A percentile compares a stretch with the other conserved stretches of the same genome.
Evolutionary conservation across 2,113 vertebrate genomes (phyloP).

Genomic region (Anolis carolinensis): DNA sequence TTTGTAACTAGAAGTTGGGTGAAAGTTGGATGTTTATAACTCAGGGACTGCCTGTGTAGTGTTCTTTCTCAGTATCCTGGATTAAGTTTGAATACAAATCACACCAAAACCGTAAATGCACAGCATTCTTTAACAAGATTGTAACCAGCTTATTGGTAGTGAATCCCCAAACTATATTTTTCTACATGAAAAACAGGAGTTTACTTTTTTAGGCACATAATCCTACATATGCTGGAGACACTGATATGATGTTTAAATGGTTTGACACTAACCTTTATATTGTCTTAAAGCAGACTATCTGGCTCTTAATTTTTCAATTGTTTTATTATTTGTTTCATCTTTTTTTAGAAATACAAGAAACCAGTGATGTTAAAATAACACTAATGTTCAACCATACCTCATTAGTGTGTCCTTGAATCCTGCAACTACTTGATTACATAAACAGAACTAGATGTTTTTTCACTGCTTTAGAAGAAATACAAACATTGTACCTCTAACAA

Average conservation of each 20-base stretch:
- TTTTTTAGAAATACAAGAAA: not conserved
- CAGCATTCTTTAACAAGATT: not conserved
- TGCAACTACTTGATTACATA: not conserved
- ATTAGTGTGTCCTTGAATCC: not conserved
- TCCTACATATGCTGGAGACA: not conserved
- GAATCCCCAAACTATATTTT: not conserved
- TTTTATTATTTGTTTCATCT: not conserved
- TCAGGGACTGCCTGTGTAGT: not conserved
- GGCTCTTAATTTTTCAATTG: not conserved
- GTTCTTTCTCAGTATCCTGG: not conserved
- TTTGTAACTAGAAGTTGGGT: no score
- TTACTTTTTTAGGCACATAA: no score
- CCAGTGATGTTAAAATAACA: not conserved
- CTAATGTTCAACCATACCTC: not conserved
- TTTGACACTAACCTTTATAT: no score
- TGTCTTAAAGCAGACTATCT: not conserved
- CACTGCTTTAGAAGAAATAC: not conserved
- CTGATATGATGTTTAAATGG: not conserved
- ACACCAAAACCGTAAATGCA: not conserved
- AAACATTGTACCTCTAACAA: not conserved
- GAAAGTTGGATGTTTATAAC: no score
- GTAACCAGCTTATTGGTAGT: not conserved
- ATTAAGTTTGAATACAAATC: not conserved
- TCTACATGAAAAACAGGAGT: not conserved
- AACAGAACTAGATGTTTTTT: not conserved